Evolutionary conservation across 1,140 invertebrate species (phyloP).

Genomic region (Carcinoscorpius rotundicauda): DNA sequence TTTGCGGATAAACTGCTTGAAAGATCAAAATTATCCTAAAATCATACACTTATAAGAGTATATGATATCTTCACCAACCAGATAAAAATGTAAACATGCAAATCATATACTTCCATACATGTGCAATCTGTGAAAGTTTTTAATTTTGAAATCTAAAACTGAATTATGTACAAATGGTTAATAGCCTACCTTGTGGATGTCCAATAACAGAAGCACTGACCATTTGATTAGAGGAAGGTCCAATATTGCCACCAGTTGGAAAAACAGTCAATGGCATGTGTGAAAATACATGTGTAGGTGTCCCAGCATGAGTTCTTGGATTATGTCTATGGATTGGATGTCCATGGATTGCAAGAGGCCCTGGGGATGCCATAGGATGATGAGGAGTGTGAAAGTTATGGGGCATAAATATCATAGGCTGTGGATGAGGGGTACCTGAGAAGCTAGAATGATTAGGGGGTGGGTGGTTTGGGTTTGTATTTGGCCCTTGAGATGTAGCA

Average conservation of each 20-base stretch:
- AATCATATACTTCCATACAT: no score
- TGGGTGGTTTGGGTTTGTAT: neutral
- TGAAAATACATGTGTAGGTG: neutral
- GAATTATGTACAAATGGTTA: no score
- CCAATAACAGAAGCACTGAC: neutral
- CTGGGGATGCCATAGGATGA: neutral
- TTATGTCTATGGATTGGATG: conserved; percentile 1
- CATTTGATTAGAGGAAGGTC: neutral
- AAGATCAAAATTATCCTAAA: no score
- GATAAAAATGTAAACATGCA: no score
- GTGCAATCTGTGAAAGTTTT: no score
- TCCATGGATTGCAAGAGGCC: neutral
- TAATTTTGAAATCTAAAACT: no score
- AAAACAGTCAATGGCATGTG: neutral
- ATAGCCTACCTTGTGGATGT: neutral
- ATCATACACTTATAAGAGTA: no score
- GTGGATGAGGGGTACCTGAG: neutral
- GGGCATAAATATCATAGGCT: neutral
- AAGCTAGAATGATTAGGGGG: neutral
- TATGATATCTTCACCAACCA: no score
- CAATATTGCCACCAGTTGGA: neutral
- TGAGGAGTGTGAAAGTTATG: neutral
- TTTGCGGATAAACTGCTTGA: no score
- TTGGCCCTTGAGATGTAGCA: neutral
- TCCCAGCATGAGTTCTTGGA: neutral